phyloP scores from a whole-genome alignment of 2,113 vertebrate species.

The Dasyurus viverrinus region DNA sequence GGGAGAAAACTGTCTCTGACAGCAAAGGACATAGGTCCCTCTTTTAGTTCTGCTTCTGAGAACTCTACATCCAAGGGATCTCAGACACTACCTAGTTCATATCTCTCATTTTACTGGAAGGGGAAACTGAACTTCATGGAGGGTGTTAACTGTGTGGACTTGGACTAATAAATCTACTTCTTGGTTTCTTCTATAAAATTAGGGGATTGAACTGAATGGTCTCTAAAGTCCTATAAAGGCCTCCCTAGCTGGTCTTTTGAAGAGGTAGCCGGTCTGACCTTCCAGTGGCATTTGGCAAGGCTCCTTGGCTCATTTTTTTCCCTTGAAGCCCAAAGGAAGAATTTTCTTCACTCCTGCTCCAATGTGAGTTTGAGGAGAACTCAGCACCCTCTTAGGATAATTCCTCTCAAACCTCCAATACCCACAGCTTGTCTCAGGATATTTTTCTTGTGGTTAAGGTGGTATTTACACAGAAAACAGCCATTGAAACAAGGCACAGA shows the following conservation, averaged over 20 bases:
- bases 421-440: slow-evolving; percentile 60
- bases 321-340: background rate
- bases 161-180: background rate
- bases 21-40: background rate
- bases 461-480: slow-evolving; percentile 77
- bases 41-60: background rate
- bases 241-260: background rate
- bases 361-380: slow-evolving; percentile 46
- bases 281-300: background rate
- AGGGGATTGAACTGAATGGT: background rate
- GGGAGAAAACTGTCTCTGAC: background rate
- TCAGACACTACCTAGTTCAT: background rate
- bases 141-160: background rate
- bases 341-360: background rate
- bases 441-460: slow-evolving; percentile 79
- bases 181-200: background rate
- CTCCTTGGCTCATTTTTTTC: background rate
- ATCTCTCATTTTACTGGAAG: background rate
- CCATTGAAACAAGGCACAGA: slow-evolving; percentile 76
- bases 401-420: slow-evolving; percentile 56
- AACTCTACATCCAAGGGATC: background rate
- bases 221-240: background rate
- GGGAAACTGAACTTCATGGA: background rate
- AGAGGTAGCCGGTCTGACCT: background rate
- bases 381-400: slow-evolving; percentile 49